A percentile compares a stretch with the other conserved stretches of the same genome.
These are phyloP conservation scores for Psix sp. DNA, from an alignment of 1,140 invertebrate species.

Conservation along the genomic window DNA sequence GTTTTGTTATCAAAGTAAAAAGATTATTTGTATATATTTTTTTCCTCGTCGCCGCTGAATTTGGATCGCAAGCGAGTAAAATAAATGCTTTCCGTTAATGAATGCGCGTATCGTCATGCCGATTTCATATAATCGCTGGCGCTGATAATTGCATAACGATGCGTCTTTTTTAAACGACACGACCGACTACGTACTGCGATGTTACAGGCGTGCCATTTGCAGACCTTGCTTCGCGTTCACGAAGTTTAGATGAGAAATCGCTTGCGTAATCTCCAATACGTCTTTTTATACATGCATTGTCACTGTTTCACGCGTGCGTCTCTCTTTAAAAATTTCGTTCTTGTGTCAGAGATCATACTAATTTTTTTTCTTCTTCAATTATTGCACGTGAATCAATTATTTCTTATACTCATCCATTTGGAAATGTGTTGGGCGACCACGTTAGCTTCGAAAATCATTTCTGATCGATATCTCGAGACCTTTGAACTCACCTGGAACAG, in stretches of 20 bases:
- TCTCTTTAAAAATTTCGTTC: constrained; percentile 10
- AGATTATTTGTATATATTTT: too few species aligned
- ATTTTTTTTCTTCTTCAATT: constrained; percentile 4
- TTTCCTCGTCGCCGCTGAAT: too few species aligned
- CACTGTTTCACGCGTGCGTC: constrained; percentile 2
- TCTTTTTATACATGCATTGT: constrained; percentile 25
- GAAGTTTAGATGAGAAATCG: constrained; percentile 47
- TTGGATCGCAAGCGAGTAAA: constrained; percentile 16
- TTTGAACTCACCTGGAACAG: constrained; percentile 2
- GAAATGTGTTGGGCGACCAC: too few species aligned
- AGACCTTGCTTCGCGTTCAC: constrained; percentile 44
- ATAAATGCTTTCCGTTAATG: constrained; percentile 27
- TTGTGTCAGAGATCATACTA: constrained; percentile 1
- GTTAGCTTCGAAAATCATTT: too few species aligned
- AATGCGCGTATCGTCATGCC: constrained; percentile 26
- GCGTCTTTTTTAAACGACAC: constrained; percentile 23
- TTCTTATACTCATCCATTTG: too few species aligned
- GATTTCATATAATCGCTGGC: constrained; percentile 43
- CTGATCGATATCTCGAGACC: too few species aligned
- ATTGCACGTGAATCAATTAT: too few species aligned
- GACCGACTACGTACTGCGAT: constrained; percentile 21
- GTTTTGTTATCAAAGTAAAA: too few species aligned
- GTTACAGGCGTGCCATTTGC: constrained; percentile 24
- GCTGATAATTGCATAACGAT: constrained; percentile 40
- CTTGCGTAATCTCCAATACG: constrained; percentile 35